Evolutionary conservation across 2,888 invertebrate species (phyloP).

Genomic region (Machimus atricapillus): DNA sequence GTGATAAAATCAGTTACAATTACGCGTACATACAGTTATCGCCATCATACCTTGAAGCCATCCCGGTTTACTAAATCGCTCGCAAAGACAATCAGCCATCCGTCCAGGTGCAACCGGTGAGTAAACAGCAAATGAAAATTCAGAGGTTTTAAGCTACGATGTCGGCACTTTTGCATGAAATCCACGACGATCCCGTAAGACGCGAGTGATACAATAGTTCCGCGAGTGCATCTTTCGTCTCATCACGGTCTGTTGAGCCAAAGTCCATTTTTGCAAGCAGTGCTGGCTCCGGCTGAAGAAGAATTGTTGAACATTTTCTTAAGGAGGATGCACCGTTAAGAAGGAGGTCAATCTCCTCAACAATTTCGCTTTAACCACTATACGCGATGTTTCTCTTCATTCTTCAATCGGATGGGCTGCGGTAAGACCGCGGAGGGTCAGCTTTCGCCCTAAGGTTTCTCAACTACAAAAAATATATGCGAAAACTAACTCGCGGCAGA

Average conservation of each 20-base stretch:
- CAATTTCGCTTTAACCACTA: neutral
- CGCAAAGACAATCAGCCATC: neutral
- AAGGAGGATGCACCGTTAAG: slow-evolving; percentile 30
- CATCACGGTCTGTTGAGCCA: neutral
- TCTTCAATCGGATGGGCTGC: neutral
- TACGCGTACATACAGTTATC: slow-evolving; percentile 5
- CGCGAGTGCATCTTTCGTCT: neutral
- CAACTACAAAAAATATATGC: too few relatives aligned
- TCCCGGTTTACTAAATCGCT: slow-evolving; percentile 4
- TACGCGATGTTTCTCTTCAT: neutral
- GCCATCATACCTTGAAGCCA: neutral
- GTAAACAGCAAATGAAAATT: neutral
- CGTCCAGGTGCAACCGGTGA: slow-evolving; percentile 5
- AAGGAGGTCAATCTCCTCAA: slow-evolving; percentile 33
- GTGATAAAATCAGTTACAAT: neutral
- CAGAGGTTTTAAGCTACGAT: neutral
- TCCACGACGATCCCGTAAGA: neutral
- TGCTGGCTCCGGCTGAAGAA: neutral
- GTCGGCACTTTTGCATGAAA: neutral
- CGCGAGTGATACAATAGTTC: neutral
- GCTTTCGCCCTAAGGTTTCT: neutral
- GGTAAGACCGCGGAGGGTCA: neutral
- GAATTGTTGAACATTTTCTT: neutral
- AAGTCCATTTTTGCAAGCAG: neutral
- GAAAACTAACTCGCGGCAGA: neutral